Evolutionary conservation across 1,140 invertebrate species (phyloP).

Genomic region (Orius laevigatus): DNA sequence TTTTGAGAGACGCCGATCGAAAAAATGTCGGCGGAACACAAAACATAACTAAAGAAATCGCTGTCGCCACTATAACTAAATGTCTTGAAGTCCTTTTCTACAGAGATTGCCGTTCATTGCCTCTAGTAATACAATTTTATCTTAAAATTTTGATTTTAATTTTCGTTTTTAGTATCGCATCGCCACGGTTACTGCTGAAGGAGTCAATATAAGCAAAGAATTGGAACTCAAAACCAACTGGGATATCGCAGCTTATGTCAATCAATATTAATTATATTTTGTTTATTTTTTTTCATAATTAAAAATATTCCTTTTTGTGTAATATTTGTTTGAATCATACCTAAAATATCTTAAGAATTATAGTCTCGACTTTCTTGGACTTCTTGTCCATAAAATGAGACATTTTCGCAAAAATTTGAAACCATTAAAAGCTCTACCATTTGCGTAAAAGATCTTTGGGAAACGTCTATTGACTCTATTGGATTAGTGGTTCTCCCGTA

Average conservation of each 20-base stretch:
- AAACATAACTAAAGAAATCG: constrained; percentile 40
- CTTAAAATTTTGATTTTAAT: constrained; percentile 8
- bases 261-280: constrained; percentile 2
- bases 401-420: no score
- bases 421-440: no score
- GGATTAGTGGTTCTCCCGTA: no score
- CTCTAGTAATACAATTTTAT: background rate
- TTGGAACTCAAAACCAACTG: constrained; percentile 28
- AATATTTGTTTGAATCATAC: background rate
- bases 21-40: constrained; percentile 28
- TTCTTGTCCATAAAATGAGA: no score
- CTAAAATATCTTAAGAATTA: background rate
- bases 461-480: no score
- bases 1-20: constrained; percentile 59
- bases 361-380: background rate
- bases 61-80: constrained; percentile 52
- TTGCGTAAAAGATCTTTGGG: background rate
- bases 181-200: constrained; percentile 29
- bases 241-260: constrained; percentile 24
- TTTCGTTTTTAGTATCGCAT: constrained; percentile 29
- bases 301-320: constrained; percentile 1
- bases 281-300: background rate
- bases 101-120: constrained; percentile 66
- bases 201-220: constrained; percentile 30
- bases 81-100: constrained; percentile 85